Conservation (phyloP, 2,888 invertebrate genomes). For the Hirtodrosophila confusa region DNA sequence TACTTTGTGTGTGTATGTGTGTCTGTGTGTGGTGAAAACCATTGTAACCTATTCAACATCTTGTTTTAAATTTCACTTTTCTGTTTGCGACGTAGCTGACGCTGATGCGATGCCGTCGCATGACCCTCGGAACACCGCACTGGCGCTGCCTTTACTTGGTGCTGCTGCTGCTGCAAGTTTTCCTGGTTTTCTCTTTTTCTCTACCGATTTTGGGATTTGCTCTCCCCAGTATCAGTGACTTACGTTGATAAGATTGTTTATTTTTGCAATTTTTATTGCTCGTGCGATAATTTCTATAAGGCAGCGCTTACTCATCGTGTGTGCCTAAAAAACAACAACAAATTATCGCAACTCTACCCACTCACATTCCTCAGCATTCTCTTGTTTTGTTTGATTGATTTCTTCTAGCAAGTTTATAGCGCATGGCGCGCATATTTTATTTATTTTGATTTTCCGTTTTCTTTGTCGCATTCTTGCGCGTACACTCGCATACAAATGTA, state of each 20-base stretch:
- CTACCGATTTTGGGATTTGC: neutral
- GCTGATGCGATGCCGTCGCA: slow-evolving; percentile 1
- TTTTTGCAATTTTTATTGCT: slow-evolving; percentile 30
- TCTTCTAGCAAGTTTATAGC: slow-evolving; percentile 11
- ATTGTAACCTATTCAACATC: slow-evolving; percentile 32
- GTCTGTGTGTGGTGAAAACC: slow-evolving; percentile 31
- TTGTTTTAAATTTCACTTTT: slow-evolving; percentile 72
- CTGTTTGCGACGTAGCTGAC: slow-evolving; percentile 26
- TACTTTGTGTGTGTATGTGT: neutral
- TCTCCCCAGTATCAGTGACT: slow-evolving; percentile 31
- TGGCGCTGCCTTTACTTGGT: slow-evolving; percentile 3
- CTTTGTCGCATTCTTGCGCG: slow-evolving; percentile 50
- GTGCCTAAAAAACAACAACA: slow-evolving; percentile 18
- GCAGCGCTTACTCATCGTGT: slow-evolving; percentile 52
- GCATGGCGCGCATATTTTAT: slow-evolving; percentile 24
- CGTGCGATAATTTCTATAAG: slow-evolving; percentile 27
- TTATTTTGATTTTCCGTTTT: slow-evolving; percentile 35
- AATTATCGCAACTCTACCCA: slow-evolving; percentile 16
- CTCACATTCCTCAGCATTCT: slow-evolving; percentile 1
- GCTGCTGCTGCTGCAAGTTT: slow-evolving; percentile 33
- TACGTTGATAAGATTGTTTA: slow-evolving; percentile 46
- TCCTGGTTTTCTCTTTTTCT: slow-evolving; percentile 49
- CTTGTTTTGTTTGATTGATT: slow-evolving; percentile 43
- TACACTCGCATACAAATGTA: neutral
- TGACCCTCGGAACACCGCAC: slow-evolving; percentile 21